Percentiles rank a stretch among this genome's conserved stretches.
These are phyloP conservation scores for Cuculus canorus DNA, from an alignment of 2,797 vertebrate species.

Conservation along the genomic window DNA sequence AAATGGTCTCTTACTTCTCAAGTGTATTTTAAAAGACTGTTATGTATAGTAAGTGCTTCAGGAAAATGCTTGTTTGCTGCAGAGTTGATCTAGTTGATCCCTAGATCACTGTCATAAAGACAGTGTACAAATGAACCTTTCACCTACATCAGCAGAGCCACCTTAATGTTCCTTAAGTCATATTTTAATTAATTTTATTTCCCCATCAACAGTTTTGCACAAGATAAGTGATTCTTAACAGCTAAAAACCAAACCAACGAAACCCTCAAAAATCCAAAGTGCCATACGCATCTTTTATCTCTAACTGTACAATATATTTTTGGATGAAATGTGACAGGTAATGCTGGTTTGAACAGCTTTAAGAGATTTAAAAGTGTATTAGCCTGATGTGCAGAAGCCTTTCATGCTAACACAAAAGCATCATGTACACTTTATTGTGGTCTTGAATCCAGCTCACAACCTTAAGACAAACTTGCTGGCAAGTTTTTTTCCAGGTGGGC, in stretches of 20 bases:
- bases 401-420: not conserved
- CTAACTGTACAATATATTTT: not conserved
- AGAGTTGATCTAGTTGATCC: not conserved
- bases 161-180: not conserved
- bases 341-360: not conserved
- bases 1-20: not conserved
- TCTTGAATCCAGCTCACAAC: not conserved
- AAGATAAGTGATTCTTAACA: not conserved
- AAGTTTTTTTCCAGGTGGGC: not conserved
- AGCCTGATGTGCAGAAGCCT: not conserved
- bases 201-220: not conserved
- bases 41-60: not conserved
- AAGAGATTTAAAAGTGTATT: not conserved
- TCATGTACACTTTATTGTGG: not conserved
- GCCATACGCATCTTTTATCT: not conserved
- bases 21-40: not conserved
- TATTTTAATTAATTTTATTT: not conserved
- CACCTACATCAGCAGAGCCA: not conserved
- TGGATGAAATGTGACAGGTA: not conserved
- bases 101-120: not conserved
- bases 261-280: not conserved
- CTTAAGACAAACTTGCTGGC: not conserved
- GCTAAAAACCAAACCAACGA: not conserved
- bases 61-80: not conserved
- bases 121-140: not conserved